Base-by-base conservation (phyloP, 1,140 invertebrate genomes). In the Tigriopus japonicus region DNA sequence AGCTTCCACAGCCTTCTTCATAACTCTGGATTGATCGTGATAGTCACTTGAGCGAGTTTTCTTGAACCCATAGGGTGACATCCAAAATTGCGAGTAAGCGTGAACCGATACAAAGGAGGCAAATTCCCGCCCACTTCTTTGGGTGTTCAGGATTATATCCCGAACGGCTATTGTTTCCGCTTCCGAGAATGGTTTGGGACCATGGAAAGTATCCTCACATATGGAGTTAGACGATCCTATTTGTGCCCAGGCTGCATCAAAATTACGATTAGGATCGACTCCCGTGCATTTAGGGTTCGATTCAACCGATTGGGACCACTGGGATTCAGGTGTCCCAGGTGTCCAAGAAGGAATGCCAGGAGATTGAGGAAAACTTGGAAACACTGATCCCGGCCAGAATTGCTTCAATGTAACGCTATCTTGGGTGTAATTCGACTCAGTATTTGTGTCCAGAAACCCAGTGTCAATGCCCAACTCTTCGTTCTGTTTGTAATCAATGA, bases 61-160 rank as follows among this genome's bases (percentile, higher is more conserved):
- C 15, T 49, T 42, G 40, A 60, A 49, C 6, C 86, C 85, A 84
- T 85, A 90, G 1, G 87, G 86, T 61, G 86, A 81, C 10, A 91
- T 74, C 67, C 87, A 80, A 73, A 87, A 86, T 73, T 90, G 86
- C 0, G 85, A 85, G 67, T 92, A 93, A 51, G 87, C 86, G 69
- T 94, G 89, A 65, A 92, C 79, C 1, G 85, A 85, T 23, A 91
- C 67, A 63, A 87, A 93, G 65, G 81, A 80, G 0, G 84, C 64
- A 14, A 77, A 64, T 69, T 75, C 72, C 71, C 69, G 52, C 35
- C 63, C 63, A 35, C 28, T 35, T 35, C 6, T 17, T 7, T 9
- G 61, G 7, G 58, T 19, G 56, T 64, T 62, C 77, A 79, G 1
- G 69, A 15, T 65, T n/a, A 21, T 35, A 42, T 58, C 19, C 49